Conservation (phyloP, 2,888 invertebrate species). For the Tipula helvola region DNA sequence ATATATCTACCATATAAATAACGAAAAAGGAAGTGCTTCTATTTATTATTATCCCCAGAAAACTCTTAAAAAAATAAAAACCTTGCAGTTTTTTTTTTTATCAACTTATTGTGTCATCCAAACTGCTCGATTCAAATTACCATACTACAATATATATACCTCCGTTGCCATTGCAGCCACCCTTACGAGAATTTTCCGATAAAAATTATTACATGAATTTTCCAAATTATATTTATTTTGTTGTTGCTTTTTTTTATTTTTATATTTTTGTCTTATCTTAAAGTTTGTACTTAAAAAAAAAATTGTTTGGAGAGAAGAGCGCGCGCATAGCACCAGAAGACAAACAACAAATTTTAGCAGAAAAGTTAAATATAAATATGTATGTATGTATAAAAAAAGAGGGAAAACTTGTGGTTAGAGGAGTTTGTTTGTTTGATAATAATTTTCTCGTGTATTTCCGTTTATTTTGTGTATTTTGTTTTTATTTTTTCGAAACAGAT, state of each 20-base stretch:
- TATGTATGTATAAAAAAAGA: neutral
- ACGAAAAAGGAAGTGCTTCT: neutral
- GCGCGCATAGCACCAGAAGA: neutral
- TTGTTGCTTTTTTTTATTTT: neutral
- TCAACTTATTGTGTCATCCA: neutral
- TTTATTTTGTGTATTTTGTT: neutral
- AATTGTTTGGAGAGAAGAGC: neutral
- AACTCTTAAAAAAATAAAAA: neutral
- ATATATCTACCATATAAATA: neutral
- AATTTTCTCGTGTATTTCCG: neutral
- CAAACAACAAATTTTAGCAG: neutral
- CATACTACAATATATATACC: neutral
- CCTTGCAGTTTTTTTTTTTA: neutral
- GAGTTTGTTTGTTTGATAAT: neutral
- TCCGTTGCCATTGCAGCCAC: neutral
- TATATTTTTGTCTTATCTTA: neutral
- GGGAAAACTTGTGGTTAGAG: neutral
- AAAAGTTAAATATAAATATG: neutral
- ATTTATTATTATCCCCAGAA: neutral
- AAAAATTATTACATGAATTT: constrained; percentile 4
- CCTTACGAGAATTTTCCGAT: neutral
- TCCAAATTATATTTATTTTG: neutral
- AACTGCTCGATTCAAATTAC: neutral
- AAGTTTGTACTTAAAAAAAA: neutral
- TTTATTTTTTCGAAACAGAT: neutral